phyloP scores from a whole-genome alignment of 2,113 vertebrate species.

The Puntigrus tetrazona region DNA sequence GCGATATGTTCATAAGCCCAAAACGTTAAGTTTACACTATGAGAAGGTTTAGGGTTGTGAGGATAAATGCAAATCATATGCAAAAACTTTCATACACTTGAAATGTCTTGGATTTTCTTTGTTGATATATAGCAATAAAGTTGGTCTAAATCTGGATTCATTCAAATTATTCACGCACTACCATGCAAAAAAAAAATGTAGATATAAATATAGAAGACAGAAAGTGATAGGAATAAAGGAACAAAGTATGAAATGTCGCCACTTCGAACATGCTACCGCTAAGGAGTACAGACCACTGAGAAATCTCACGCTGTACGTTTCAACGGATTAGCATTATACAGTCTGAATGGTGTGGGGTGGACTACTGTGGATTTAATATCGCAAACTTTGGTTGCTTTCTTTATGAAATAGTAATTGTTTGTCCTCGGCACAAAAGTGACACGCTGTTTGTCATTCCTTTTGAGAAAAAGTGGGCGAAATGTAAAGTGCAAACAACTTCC shows the following conservation, averaged over 20 bases:
- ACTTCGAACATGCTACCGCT: not conserved
- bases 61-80: no score
- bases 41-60: no score
- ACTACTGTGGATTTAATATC: not conserved
- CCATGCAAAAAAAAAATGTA: no score
- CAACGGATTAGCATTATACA: not conserved
- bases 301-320: not conserved
- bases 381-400: not conserved
- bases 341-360: not conserved
- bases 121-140: no score
- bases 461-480: conserved; percentile 29
- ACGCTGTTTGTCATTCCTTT: conserved; percentile 13
- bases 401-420: conserved; percentile 1
- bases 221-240: not conserved
- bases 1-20: not conserved
- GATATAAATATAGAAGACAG: no score
- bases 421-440: not conserved
- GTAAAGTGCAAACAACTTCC: conserved; percentile 51
- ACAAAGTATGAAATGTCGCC: not conserved
- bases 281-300: not conserved
- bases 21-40: no score
- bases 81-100: no score
- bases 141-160: no score
- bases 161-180: no score
- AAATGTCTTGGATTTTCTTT: no score